phyloP scores from a whole-genome alignment of 2,888 invertebrate species.

The Agonopterix arenella region DNA sequence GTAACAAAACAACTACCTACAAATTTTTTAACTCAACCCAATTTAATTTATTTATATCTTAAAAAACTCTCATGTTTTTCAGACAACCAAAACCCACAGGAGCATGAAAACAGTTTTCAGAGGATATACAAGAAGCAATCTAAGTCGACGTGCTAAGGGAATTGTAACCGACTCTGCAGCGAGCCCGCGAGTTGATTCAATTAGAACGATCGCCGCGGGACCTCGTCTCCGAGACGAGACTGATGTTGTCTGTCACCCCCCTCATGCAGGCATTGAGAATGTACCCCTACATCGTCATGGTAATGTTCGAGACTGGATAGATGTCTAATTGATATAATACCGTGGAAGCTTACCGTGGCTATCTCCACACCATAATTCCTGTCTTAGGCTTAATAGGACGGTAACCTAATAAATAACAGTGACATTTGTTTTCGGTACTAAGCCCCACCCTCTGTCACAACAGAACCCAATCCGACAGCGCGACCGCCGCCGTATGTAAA shows the following conservation, averaged over 20 bases:
- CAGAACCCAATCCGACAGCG: conserved; percentile 73
- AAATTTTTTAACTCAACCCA: too few relatives aligned
- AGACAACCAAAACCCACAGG: conserved; percentile 9
- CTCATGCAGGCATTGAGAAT: neutral
- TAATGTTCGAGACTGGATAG: neutral
- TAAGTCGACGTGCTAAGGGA: conserved; percentile 63
- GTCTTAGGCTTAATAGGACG: conserved; percentile 66
- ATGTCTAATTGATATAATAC: neutral
- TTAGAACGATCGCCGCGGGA: conserved; percentile 53
- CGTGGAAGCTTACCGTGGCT: neutral
- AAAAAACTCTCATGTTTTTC: neutral
- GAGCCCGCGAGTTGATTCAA: conserved; percentile 56
- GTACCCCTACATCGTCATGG: neutral
- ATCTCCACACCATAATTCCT: conserved; percentile 40
- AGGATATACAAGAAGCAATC: conserved; percentile 44
- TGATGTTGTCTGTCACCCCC: conserved; percentile 18
- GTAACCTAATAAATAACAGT: conserved; percentile 75
- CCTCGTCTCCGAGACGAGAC: conserved; percentile 14
- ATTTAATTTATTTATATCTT: neutral
- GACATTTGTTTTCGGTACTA: conserved; percentile 75
- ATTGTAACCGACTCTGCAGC: conserved; percentile 33
- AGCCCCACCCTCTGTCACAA: conserved; percentile 75
- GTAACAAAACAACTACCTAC: too few relatives aligned
- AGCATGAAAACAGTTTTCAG: conserved; percentile 19
- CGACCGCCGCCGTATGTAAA: conserved; percentile 73